phyloP scores from a whole-genome alignment of 2,797 vertebrate species.

The Poeciliopsis presidionis region DNA sequence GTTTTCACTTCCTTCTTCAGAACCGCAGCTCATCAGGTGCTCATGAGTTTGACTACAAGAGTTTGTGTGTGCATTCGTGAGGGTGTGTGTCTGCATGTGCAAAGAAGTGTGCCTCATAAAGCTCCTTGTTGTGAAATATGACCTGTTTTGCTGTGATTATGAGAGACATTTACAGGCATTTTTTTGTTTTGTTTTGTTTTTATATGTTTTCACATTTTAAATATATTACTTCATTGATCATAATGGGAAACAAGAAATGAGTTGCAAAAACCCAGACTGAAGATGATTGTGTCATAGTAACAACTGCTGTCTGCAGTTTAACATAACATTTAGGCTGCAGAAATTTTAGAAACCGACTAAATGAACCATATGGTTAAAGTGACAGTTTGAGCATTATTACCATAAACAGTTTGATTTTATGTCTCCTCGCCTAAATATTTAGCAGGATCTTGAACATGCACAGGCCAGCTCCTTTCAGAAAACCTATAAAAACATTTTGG shows the following conservation, averaged over 20 bases:
- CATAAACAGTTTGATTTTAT: neutral
- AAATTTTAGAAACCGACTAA: neutral
- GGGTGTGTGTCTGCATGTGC: constrained; percentile 7
- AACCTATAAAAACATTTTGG: neutral
- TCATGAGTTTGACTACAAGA: constrained; percentile 33
- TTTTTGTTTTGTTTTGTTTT: neutral
- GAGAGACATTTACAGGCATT: neutral
- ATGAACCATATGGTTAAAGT: neutral
- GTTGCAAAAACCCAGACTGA: neutral
- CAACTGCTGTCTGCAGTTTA: neutral
- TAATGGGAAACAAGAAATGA: neutral
- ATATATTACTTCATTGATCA: neutral
- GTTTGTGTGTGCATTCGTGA: constrained; percentile 17
- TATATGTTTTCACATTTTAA: neutral
- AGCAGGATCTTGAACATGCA: neutral
- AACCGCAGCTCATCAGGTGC: constrained; percentile 78
- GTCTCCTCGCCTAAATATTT: neutral
- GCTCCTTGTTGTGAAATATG: constrained; percentile 13
- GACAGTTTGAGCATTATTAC: neutral
- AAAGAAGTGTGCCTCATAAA: constrained; percentile 9
- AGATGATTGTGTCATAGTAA: neutral
- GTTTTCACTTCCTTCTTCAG: constrained; percentile 80
- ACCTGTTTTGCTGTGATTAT: constrained; percentile 12
- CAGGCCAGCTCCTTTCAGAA: neutral
- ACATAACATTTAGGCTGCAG: neutral